Evolutionary conservation across 1,140 invertebrate species (phyloP).

Genomic region (Platorchestia sp.): DNA sequence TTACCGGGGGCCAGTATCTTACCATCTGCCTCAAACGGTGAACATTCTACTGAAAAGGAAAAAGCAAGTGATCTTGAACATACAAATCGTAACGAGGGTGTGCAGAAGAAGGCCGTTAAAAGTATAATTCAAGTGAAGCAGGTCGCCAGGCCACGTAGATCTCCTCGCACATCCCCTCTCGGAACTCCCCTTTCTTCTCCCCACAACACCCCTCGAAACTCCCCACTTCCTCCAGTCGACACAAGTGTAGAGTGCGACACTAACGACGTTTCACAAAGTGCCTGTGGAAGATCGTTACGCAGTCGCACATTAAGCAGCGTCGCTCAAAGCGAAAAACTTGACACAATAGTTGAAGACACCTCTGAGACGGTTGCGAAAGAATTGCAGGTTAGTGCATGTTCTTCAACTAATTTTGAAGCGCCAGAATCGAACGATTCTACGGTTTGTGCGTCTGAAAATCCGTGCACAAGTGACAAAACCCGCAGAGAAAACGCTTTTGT

Average conservation of each 20-base stretch:
- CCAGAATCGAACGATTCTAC: neutral
- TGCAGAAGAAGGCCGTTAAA: neutral
- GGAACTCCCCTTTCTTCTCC: neutral
- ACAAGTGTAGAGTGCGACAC: neutral
- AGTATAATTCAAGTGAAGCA: neutral
- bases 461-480: neutral
- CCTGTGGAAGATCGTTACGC: neutral
- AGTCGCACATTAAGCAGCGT: conserved; percentile 6
- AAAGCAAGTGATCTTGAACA: neutral
- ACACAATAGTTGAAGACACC: neutral
- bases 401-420: neutral
- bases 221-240: conserved; percentile 22
- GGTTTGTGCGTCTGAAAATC: neutral
- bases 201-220: neutral
- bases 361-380: neutral
- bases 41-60: neutral
- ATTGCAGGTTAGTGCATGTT: neutral
- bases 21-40: neutral
- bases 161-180: neutral
- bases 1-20: neutral
- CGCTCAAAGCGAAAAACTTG: neutral
- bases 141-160: neutral
- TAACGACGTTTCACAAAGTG: neutral
- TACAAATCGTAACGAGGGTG: neutral
- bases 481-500: neutral